Conservation (phyloP, 2,113 vertebrate species). For the Toxotes jaculatrix region DNA sequence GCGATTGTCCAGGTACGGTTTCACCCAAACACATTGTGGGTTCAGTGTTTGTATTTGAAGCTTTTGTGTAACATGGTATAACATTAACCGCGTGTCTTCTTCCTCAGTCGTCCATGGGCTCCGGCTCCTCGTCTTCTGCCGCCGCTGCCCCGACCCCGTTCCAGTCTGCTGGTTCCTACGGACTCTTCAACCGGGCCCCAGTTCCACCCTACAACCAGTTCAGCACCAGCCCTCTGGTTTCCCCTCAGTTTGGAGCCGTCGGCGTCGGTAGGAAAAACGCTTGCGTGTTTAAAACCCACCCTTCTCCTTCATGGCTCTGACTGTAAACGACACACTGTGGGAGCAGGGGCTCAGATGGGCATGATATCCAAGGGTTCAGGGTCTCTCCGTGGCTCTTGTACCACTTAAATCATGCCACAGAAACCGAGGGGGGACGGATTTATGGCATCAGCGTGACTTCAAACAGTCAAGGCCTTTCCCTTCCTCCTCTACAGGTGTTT, state of each 20-base stretch:
- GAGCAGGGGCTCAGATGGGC: not conserved
- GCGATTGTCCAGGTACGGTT: slow-evolving; percentile 93
- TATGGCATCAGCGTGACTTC: not conserved
- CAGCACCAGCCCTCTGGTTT: slow-evolving; percentile 88
- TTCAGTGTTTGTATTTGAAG: not conserved
- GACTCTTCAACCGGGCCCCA: slow-evolving; percentile 92
- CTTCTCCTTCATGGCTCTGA: too few relatives aligned
- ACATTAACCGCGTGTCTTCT: not conserved
- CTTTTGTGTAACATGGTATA: not conserved
- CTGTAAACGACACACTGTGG: not conserved
- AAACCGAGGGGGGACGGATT: slow-evolving; percentile 21
- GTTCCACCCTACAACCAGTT: slow-evolving; percentile 94
- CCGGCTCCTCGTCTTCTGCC: slow-evolving; percentile 71
- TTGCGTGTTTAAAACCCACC: too few relatives aligned
- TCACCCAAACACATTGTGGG: not conserved
- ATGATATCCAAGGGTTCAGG: slow-evolving; percentile 64
- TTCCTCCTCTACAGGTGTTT: slow-evolving; percentile 3
- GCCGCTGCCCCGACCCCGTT: slow-evolving; percentile 86
- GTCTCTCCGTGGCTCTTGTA: slow-evolving; percentile 26
- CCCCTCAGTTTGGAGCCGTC: slow-evolving; percentile 91
- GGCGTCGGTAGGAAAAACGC: slow-evolving; percentile 86
- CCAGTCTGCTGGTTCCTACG: slow-evolving; percentile 91
- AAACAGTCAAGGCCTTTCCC: not conserved
- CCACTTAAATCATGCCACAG: slow-evolving; percentile 58
- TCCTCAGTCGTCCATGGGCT: slow-evolving; percentile 92